Conservation (phyloP, 2,888 invertebrate species). For the Calameuta idolon region DNA sequence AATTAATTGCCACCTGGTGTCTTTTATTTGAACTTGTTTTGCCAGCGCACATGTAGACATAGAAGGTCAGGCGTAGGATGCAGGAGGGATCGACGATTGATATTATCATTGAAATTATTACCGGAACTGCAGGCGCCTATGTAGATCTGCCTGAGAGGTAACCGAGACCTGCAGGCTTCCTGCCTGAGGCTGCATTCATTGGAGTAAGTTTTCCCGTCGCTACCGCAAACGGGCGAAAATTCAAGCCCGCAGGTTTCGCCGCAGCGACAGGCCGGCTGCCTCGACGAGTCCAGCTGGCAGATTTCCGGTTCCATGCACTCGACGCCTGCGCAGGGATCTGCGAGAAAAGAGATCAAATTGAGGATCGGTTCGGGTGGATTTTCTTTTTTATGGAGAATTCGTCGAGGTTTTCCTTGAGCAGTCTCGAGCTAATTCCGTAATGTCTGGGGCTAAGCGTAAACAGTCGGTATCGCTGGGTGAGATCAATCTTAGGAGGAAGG, state of each 20-base stretch:
- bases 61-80: not conserved
- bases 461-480: constrained; percentile 27
- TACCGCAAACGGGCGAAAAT: constrained; percentile 81
- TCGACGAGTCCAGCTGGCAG: constrained; percentile 84
- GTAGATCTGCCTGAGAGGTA: constrained; percentile 82
- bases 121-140: constrained; percentile 86
- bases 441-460: too few relatives aligned
- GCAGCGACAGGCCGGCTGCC: constrained; percentile 84
- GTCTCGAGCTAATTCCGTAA: too few relatives aligned
- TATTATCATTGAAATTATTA: constrained; percentile 55
- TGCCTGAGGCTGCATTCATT: constrained; percentile 85
- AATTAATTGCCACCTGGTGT: too few relatives aligned
- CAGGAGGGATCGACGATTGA: not conserved
- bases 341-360: constrained; percentile 38
- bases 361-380: too few relatives aligned
- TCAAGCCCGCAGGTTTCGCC: constrained; percentile 82
- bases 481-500: constrained; percentile 61
- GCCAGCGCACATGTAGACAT: too few relatives aligned
- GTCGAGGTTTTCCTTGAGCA: too few relatives aligned
- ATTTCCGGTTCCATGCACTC: constrained; percentile 83
- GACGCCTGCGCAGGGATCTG: constrained; percentile 88
- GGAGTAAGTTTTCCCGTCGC: constrained; percentile 83
- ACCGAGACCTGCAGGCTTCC: constrained; percentile 82
- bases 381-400: too few relatives aligned
- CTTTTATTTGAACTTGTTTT: too few relatives aligned